Percentiles rank a stretch among this genome's conserved stretches.
These are phyloP conservation scores for Luperina testacea DNA, from an alignment of 2,888 invertebrate species.

Conservation along the genomic window DNA sequence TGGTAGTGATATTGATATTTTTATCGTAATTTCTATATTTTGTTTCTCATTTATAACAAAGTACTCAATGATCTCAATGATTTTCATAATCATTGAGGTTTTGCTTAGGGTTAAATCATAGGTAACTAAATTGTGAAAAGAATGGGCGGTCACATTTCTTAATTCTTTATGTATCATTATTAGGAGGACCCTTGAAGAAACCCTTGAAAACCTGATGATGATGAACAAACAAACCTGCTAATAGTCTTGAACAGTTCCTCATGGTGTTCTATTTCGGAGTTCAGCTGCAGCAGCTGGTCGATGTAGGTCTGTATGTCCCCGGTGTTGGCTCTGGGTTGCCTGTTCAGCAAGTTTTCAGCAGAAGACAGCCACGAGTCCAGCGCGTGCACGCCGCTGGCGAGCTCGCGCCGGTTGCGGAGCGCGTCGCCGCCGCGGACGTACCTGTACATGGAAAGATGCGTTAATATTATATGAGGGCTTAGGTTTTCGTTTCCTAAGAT, in stretches of 20 bases:
- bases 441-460: slow-evolving; percentile 62
- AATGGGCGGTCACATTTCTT: neutral
- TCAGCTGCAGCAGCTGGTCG: slow-evolving; percentile 93
- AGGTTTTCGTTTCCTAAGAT: neutral
- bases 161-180: too few species aligned
- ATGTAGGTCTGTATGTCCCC: slow-evolving; percentile 95
- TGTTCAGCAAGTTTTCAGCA: slow-evolving; percentile 93
- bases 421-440: slow-evolving; percentile 97
- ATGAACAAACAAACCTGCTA: slow-evolving; percentile 89
- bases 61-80: too few species aligned
- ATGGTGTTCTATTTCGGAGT: slow-evolving; percentile 95
- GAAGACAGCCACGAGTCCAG: slow-evolving; percentile 95
- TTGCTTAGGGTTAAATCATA: too few species aligned
- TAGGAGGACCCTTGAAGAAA: too few species aligned
- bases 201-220: neutral
- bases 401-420: slow-evolving; percentile 94
- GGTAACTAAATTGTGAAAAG: neutral
- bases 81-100: too few species aligned
- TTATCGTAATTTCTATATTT: too few species aligned
- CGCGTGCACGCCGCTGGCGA: slow-evolving; percentile 93
- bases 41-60: too few species aligned
- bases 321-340: slow-evolving; percentile 93
- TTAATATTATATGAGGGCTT: neutral
- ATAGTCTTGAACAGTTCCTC: slow-evolving; percentile 97
- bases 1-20: too few species aligned